A percentile compares a stretch with the other conserved stretches of the same genome.
Conservation (phyloP, 1,140 invertebrate species). For the Microplitis demolitor region DNA sequence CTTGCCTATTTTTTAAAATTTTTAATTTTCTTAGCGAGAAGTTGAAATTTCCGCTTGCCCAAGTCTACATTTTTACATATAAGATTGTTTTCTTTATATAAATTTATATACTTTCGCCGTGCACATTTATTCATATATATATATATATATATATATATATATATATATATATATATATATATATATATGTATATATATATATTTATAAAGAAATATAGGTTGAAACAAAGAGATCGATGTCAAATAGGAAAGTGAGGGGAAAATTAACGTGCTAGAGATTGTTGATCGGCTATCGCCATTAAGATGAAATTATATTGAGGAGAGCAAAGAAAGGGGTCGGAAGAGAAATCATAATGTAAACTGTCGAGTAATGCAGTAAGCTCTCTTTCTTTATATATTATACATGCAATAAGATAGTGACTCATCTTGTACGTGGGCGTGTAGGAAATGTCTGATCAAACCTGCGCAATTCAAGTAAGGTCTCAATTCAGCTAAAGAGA, state of each 20-base stretch:
- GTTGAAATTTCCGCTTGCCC: too few species aligned
- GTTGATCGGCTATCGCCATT: neutral
- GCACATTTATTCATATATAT: too few species aligned
- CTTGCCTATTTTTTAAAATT: too few species aligned
- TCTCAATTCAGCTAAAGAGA: neutral
- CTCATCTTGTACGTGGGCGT: constrained; percentile 34
- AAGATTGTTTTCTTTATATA: too few species aligned
- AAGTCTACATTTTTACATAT: too few species aligned
- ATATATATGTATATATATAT: too few species aligned
- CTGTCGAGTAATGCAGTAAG: neutral
- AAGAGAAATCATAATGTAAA: neutral
- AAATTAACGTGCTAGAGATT: neutral
- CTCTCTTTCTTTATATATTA: neutral
- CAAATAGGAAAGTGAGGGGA: neutral
- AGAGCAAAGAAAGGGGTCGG: neutral
- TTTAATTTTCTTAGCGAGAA: too few species aligned
- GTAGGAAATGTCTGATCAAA: constrained; percentile 38
- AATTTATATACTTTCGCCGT: too few species aligned
- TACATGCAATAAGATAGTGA: constrained; percentile 24
- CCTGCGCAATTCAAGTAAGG: neutral
- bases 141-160: too few species aligned
- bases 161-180: too few species aligned
- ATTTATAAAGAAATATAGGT: too few species aligned
- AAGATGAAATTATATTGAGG: neutral
- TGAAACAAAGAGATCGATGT: neutral